Conservation (phyloP, 2,888 invertebrate genomes). For the Phragmatobia fuliginosa region DNA sequence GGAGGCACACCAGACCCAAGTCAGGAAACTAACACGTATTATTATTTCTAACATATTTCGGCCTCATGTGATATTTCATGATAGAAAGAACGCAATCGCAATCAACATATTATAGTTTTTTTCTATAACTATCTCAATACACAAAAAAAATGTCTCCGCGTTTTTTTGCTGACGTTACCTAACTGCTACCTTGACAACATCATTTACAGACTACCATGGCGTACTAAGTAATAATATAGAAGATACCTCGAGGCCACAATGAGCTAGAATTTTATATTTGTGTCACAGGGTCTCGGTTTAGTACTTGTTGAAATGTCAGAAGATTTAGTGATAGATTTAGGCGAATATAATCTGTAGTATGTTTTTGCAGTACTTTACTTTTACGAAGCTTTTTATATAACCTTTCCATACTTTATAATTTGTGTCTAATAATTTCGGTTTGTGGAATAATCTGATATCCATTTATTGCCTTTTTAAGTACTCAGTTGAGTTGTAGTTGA, state of each 20-base stretch:
- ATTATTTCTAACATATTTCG: too few relatives aligned
- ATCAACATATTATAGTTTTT: too few relatives aligned
- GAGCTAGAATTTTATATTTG: conserved; percentile 65
- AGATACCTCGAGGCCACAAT: conserved; percentile 55
- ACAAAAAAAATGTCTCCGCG: background rate
- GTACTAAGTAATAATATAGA: conserved; percentile 35
- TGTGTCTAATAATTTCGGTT: too few relatives aligned
- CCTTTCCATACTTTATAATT: too few relatives aligned
- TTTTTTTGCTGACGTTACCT: conserved; percentile 57
- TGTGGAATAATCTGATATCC: too few relatives aligned
- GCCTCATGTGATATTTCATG: too few relatives aligned
- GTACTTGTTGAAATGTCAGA: conserved; percentile 5
- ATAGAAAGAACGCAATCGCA: too few relatives aligned
- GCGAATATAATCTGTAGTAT: background rate
- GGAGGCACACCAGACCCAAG: too few relatives aligned
- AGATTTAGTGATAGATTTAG: background rate
- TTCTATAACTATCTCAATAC: too few relatives aligned
- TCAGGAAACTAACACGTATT: too few relatives aligned
- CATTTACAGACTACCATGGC: conserved; percentile 43
- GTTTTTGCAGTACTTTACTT: background rate
- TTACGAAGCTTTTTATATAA: background rate
- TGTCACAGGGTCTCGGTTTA: conserved; percentile 56
- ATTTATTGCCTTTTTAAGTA: too few relatives aligned
- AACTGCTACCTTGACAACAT: conserved; percentile 63
- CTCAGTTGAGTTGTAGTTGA: too few relatives aligned